Evolutionary conservation across 2,113 vertebrate genomes (phyloP), one percentile per base, ranked within the genome.

Genomic region (Anolis carolinensis): DNA sequence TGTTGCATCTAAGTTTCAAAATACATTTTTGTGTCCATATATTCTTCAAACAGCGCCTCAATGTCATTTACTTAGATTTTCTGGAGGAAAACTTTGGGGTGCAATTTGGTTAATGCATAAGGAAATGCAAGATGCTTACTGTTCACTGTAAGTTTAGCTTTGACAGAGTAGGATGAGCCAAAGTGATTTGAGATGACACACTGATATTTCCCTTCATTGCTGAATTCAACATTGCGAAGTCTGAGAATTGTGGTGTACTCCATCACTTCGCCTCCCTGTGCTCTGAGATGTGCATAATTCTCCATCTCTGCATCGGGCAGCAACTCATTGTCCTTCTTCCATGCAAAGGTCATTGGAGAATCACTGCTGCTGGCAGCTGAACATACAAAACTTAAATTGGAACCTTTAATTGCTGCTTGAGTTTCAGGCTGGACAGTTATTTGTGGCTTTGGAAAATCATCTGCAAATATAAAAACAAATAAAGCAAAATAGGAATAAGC

Each of bases 121-220:
- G 32, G n/a, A 86, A 90, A 90, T 67, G 52, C 3, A 73, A 36
- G n/a, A 89, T 83, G 96, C 98, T 92, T 96, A 99, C 98, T 99
- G 92, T 99, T 98, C 71, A 99, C 98, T 7, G 98, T 99, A 82
- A 99, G 98, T 89, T 97, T 98, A 94, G 98, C 98, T 95, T 99
- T 99, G 92, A 95, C 95, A 63, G 99, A 99, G 88, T 99, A 99
- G 5, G 98, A 98, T 0, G 98, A 98, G 20, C 98, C 98, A 50
- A 99, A 99, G 93, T 99, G 98, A 96, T 99, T 99, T 93, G 99
- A 99, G 97, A 99, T 99, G 93, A 99, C 98, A 44, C 99, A 99
- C 89, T 99, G 99, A 90, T 99, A 99, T 92, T 96, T 98, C 52
- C 99, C 99, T 93, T 99, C 98, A 2, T 95, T 98, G 95, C 95